Conservation (phyloP, 2,113 vertebrate genomes). For the Ornithorhynchus anatinus region DNA sequence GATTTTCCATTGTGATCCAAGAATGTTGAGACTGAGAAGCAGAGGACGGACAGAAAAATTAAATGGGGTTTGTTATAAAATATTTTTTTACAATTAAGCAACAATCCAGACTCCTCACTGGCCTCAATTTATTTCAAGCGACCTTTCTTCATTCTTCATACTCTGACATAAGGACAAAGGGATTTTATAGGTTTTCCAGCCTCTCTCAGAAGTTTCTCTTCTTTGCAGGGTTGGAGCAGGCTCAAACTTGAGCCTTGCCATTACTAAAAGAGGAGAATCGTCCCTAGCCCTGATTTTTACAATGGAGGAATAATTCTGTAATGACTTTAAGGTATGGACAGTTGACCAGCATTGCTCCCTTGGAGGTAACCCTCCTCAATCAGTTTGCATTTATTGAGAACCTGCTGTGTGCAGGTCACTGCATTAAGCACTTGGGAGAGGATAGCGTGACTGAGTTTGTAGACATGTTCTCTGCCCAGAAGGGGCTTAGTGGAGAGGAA, state of each 20-base stretch:
- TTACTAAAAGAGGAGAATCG: background rate
- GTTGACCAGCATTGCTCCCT: background rate
- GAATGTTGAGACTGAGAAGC: background rate
- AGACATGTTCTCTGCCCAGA: no score
- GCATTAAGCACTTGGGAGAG: no score
- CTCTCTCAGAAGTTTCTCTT: constrained; percentile 22
- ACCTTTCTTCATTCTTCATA: constrained; percentile 16
- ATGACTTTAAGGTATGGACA: background rate
- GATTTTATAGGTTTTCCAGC: constrained; percentile 26
- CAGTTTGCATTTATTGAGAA: constrained; percentile 18
- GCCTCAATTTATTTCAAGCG: constrained; percentile 24
- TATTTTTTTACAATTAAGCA: constrained; percentile 35
- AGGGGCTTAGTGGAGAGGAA: no score
- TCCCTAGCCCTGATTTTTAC: constrained; percentile 24
- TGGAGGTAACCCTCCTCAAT: background rate
- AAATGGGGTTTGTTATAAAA: constrained; percentile 33
- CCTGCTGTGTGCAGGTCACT: no score
- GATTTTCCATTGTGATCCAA: background rate
- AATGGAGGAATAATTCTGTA: background rate
- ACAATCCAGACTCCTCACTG: constrained; percentile 13
- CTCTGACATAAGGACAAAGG: constrained; percentile 33
- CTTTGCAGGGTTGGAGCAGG: constrained; percentile 25
- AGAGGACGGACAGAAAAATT: constrained; percentile 20
- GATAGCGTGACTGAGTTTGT: no score
- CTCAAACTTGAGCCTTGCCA: constrained; percentile 34